Base-by-base conservation (phyloP, 2,888 invertebrate genomes). In the Drosophila mimetica region DNA sequence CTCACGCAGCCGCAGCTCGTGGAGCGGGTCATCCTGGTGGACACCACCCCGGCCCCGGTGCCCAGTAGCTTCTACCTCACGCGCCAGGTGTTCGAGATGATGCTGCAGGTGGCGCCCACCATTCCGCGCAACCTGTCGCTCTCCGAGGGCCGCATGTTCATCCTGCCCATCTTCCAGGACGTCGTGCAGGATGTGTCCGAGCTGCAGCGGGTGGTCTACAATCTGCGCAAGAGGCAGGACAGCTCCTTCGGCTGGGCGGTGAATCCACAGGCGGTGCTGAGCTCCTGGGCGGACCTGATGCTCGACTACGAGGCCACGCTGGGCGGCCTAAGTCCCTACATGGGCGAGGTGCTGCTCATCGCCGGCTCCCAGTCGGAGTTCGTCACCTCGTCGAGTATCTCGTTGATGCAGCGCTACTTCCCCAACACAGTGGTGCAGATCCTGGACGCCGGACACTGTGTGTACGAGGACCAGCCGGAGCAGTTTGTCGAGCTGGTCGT, bases 21-120 rank as follows among this genome's bases (percentile, higher is more conserved):
- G 14, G 74, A 79, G 13, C 57, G 77, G 0, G 61, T 57, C 7
- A 64, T 74, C 8, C 30, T 67, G 41, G 69, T 78, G 28, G 70
- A 79, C 20, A 70, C 60, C 1, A 79, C 79, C 2, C 69, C 74
- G 2, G 66, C 59, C 6, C 41, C 18, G 1, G 9, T 69, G 16
- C 71, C 74, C 7, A 11, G n/a, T 0, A 37, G 51, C 2, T n/a
- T 16, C 7, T 16, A 32, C 13, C 28, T 51, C 0, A 32, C 50
- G 2, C 18, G 11, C 3, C 22, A 46, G 3, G 9, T 77, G 4
- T 59, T 79, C 9, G 28, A 77, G 20, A 13, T 46, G 3, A 77
- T 78, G 67, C 9, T 55, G 0, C 6, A 11, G 2, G 18, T 71
- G 11, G 13, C 36, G 0, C 39, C 61, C 0, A 50, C 20, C 0